These are phyloP conservation scores for Aythya baeri DNA, from an alignment of 2,113 vertebrate genomes.

Conservation along the genomic window DNA sequence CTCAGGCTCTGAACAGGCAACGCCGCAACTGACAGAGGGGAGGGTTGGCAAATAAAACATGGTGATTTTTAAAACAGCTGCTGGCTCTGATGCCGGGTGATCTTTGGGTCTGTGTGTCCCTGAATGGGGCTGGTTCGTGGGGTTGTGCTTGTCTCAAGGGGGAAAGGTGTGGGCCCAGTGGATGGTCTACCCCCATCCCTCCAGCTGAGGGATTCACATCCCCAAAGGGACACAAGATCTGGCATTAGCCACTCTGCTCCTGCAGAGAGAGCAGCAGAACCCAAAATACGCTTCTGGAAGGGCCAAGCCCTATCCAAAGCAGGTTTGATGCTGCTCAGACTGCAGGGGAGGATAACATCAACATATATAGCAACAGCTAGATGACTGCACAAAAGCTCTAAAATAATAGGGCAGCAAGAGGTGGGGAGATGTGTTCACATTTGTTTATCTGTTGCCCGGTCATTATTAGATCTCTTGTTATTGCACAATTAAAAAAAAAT, in stretches of 20 bases:
- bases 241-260: neutral
- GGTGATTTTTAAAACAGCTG: neutral
- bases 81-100: neutral
- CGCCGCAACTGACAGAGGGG: neutral
- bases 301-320: neutral
- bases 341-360: neutral
- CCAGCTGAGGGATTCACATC: neutral
- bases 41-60: constrained; percentile 7
- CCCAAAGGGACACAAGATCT: neutral
- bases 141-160: neutral
- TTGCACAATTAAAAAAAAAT: constrained; percentile 8
- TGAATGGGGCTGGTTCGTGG: rapidly evolving
- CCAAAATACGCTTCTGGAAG: neutral
- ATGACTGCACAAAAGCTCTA: neutral
- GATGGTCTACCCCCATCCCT: neutral
- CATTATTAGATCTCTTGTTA: constrained; percentile 28
- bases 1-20: neutral
- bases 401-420: neutral
- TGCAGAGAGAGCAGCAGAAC: neutral
- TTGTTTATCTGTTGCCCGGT: neutral
- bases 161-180: neutral
- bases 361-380: neutral
- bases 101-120: neutral
- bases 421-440: neutral
- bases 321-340: neutral